phyloP scores from a whole-genome alignment of 2,888 invertebrate genomes.

The Mesorhabditis belari region DNA sequence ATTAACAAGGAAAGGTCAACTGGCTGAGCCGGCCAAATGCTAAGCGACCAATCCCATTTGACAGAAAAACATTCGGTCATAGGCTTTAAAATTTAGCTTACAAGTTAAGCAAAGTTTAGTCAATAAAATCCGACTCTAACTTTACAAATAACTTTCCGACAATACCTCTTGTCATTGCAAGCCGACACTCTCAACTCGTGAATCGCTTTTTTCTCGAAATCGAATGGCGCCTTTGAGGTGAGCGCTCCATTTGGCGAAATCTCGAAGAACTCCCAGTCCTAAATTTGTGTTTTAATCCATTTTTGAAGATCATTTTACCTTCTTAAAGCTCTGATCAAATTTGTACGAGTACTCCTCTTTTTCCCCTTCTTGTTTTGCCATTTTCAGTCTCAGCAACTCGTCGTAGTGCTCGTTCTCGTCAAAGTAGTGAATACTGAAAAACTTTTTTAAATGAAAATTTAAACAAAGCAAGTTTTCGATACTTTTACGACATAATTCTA shows the following conservation, averaged over 20 bases:
- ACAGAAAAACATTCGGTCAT: too few relatives aligned
- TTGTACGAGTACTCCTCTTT: conserved; percentile 13
- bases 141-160: background rate
- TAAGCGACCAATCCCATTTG: too few relatives aligned
- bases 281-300: background rate
- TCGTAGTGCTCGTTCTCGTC: conserved; percentile 29
- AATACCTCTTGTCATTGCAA: background rate
- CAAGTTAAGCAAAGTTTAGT: too few relatives aligned
- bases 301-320: conserved; percentile 1
- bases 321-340: conserved; percentile 28
- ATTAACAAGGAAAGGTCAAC: too few relatives aligned
- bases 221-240: conserved; percentile 18
- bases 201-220: conserved; percentile 37
- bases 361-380: conserved; percentile 12
- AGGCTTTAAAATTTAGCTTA: too few relatives aligned
- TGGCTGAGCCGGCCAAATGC: too few relatives aligned
- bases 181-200: conserved; percentile 22
- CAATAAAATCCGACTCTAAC: background rate
- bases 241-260: conserved; percentile 20
- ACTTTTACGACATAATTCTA: too few relatives aligned
- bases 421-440: conserved; percentile 27
- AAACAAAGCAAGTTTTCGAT: too few relatives aligned
- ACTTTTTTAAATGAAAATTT: too few relatives aligned
- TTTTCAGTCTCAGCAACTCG: conserved; percentile 22
- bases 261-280: conserved; percentile 21